Evolutionary conservation across 1,140 invertebrate species (phyloP).

Genomic region (Caerostris darwini): DNA sequence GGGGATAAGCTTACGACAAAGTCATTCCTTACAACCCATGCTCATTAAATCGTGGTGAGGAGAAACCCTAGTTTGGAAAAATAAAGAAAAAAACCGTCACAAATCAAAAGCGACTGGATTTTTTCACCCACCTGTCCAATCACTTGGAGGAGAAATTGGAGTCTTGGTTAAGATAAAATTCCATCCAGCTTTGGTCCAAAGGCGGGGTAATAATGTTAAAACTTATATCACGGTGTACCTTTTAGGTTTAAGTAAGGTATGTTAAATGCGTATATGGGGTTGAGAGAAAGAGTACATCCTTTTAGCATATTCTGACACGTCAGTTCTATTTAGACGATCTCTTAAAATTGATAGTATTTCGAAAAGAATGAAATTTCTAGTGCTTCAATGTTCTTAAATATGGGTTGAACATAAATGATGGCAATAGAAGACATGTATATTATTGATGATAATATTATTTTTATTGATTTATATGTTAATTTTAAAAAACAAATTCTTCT

Average conservation of each 20-base stretch:
- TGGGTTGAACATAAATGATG: too few species aligned
- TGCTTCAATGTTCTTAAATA: too few species aligned
- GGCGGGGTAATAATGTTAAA: constrained; percentile 27
- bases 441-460: too few species aligned
- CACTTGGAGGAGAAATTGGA: constrained; percentile 9
- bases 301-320: not conserved
- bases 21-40: constrained; percentile 52
- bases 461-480: too few species aligned
- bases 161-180: constrained; percentile 43
- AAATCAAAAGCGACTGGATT: constrained; percentile 53
- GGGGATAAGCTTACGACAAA: constrained; percentile 65
- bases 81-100: too few species aligned
- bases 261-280: not conserved
- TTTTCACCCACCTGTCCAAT: constrained; percentile 18
- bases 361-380: too few species aligned
- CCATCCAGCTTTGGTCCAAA: not conserved
- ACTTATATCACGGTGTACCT: not conserved
- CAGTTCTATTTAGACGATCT: too few species aligned
- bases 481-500: too few species aligned
- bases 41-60: constrained; percentile 67
- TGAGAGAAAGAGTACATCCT: not conserved
- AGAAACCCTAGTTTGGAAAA: constrained; percentile 39
- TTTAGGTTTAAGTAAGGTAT: not conserved
- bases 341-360: too few species aligned
- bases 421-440: too few species aligned